Percentiles rank a stretch among this genome's conserved stretches.
Conservation (phyloP, 1,140 invertebrate genomes). For the Danaus plexippus region DNA sequence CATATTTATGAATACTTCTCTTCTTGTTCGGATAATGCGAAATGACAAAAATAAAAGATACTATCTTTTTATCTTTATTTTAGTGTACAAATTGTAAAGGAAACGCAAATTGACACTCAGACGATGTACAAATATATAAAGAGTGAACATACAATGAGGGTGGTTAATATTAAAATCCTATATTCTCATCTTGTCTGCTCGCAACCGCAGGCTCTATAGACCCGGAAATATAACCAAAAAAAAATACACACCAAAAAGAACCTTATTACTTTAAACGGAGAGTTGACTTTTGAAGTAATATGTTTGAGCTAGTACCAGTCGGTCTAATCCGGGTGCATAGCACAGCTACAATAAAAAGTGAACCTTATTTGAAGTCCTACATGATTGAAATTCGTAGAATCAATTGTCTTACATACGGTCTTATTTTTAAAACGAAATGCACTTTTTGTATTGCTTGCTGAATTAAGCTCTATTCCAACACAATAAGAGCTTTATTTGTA, state of each 20-base stretch:
- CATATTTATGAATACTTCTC: too few species aligned
- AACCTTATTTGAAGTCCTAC: too few species aligned
- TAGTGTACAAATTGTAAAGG: slow-evolving; percentile 3
- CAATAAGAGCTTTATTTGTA: slow-evolving; percentile 5
- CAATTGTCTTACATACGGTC: too few species aligned
- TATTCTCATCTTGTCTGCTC: slow-evolving; percentile 23
- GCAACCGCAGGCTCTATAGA: slow-evolving; percentile 20
- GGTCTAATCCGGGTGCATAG: slow-evolving; percentile 3
- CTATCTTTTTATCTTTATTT: too few species aligned
- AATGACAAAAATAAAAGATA: too few species aligned
- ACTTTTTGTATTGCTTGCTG: too few species aligned
- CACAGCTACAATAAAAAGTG: background rate
- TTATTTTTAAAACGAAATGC: too few species aligned
- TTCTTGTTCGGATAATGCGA: too few species aligned
- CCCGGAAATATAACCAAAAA: slow-evolving; percentile 13
- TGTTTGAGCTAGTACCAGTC: background rate
- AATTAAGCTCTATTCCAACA: slow-evolving; percentile 3
- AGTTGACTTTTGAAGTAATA: slow-evolving; percentile 5
- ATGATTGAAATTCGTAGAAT: too few species aligned
- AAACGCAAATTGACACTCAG: slow-evolving; percentile 21
- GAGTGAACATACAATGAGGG: slow-evolving; percentile 20
- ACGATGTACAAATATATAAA: slow-evolving; percentile 16
- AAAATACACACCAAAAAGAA: background rate
- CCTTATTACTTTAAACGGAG: background rate
- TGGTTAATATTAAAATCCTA: slow-evolving; percentile 27